Percentiles rank a stretch among this genome's conserved stretches.
Conservation (phyloP, 2,113 vertebrate genomes). For the Takifugu flavidus region DNA sequence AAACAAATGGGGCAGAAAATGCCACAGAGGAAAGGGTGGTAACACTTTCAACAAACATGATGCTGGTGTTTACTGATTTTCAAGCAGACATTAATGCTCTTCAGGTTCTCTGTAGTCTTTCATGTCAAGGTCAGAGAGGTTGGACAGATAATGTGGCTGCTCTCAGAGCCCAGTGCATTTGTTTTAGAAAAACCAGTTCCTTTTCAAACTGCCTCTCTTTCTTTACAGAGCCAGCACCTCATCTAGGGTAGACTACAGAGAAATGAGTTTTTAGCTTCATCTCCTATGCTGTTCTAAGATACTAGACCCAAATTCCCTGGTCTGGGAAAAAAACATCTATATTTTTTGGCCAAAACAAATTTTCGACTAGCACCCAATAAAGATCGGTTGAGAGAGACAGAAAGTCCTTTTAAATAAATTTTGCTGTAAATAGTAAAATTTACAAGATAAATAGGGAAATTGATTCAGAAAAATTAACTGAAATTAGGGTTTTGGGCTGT, state of each 20-base stretch:
- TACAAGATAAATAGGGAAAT: too few relatives aligned
- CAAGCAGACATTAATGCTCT: slow-evolving; percentile 34
- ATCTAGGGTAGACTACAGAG: slow-evolving; percentile 12
- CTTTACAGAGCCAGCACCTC: slow-evolving; percentile 27
- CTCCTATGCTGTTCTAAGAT: slow-evolving; percentile 28
- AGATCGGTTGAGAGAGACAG: too few relatives aligned
- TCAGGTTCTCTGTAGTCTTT: slow-evolving; percentile 36
- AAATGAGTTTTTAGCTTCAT: slow-evolving; percentile 1
- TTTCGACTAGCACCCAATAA: too few relatives aligned
- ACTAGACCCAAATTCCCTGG: slow-evolving; percentile 9
- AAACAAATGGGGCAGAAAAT: slow-evolving; percentile 27
- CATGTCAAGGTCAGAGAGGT: slow-evolving; percentile 21
- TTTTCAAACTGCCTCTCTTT: slow-evolving; percentile 1
- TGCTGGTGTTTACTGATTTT: slow-evolving; percentile 41
- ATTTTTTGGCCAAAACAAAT: background rate
- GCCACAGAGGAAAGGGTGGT: slow-evolving; percentile 37
- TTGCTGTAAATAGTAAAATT: too few relatives aligned
- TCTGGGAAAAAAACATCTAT: slow-evolving; percentile 31
- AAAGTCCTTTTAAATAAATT: too few relatives aligned
- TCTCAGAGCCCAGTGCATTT: slow-evolving; percentile 24
- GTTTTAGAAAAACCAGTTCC: slow-evolving; percentile 39
- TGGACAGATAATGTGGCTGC: slow-evolving; percentile 35
- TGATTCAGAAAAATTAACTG: too few relatives aligned
- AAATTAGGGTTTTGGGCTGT: too few relatives aligned
- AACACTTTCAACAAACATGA: slow-evolving; percentile 49